These are phyloP conservation scores for Eonycteris spelaea DNA, from an alignment of 2,113 vertebrate species.

Conservation along the genomic window DNA sequence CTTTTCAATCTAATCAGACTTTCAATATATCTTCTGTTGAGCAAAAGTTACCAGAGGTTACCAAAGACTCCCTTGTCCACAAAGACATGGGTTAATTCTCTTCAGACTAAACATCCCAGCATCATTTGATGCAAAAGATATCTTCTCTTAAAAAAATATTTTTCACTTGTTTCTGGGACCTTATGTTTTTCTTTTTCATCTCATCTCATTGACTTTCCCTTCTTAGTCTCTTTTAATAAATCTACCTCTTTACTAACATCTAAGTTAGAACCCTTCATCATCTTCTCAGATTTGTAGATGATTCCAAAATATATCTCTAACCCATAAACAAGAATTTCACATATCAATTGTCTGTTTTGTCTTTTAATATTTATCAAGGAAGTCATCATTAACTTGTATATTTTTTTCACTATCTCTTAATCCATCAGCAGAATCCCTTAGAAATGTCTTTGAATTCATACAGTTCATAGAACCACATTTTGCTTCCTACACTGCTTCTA, in stretches of 20 bases:
- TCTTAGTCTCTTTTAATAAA: not conserved
- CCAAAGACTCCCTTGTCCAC: not conserved
- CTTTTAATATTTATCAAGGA: not conserved
- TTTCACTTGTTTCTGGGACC: not conserved
- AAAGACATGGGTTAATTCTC: not conserved
- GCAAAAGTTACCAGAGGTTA: not conserved
- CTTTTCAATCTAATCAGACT: not conserved
- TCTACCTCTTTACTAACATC: not conserved
- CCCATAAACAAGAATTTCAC: not conserved
- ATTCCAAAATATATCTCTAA: not conserved
- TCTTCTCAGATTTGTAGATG: not conserved
- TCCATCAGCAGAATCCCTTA: not conserved
- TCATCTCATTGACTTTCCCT: not conserved
- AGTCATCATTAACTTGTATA: not conserved
- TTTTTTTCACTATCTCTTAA: not conserved
- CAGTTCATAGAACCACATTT: not conserved
- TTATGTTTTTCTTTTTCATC: not conserved
- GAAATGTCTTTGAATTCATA: not conserved
- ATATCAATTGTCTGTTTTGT: not conserved
- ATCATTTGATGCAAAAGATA: not conserved
- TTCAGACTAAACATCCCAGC: not conserved
- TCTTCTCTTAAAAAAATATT: not conserved
- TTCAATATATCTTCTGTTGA: not conserved
- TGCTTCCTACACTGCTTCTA: not conserved
- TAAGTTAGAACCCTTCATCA: not conserved